Conservation (phyloP, 2,113 vertebrate genomes). For the Phylloscopus trochiloides region DNA sequence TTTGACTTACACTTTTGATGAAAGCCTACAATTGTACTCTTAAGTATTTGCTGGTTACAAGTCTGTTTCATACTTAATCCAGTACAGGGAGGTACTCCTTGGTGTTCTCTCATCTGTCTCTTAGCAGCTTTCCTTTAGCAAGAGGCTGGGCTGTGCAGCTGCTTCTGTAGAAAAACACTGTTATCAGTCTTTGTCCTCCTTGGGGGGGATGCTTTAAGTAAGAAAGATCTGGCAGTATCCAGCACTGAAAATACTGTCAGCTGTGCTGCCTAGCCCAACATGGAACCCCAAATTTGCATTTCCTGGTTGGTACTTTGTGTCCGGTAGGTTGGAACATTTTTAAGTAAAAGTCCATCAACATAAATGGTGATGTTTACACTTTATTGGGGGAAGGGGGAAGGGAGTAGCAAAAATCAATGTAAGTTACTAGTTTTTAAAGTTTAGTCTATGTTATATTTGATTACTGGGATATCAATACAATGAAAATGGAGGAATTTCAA, state of each 20-base stretch:
- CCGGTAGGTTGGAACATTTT: slow-evolving; percentile 15
- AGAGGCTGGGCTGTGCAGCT: slow-evolving; percentile 48
- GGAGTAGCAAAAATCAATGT: slow-evolving; percentile 24
- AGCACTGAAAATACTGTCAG: slow-evolving; percentile 52
- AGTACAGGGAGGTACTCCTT: slow-evolving; percentile 4
- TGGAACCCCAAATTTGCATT: slow-evolving; percentile 51
- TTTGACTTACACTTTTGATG: neutral
- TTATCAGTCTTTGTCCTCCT: slow-evolving; percentile 63
- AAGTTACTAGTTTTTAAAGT: slow-evolving; percentile 57
- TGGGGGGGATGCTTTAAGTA: slow-evolving; percentile 38
- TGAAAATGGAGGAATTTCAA: slow-evolving; percentile 50
- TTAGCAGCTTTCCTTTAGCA: slow-evolving; percentile 46
- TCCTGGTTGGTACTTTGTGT: slow-evolving; percentile 24
- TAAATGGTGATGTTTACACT: slow-evolving; percentile 57
- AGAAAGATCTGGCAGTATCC: slow-evolving; percentile 61
- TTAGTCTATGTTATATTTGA: slow-evolving; percentile 76
- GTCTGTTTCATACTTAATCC: neutral
- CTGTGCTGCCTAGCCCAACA: slow-evolving; percentile 45
- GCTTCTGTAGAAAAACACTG: slow-evolving; percentile 45
- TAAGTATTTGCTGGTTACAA: neutral
- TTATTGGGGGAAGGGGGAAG: slow-evolving; percentile 49
- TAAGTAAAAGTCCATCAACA: slow-evolving; percentile 62
- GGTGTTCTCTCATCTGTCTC: slow-evolving; percentile 51
- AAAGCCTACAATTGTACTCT: neutral
- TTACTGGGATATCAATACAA: slow-evolving; percentile 78